A percentile compares a stretch with the other conserved stretches of the same genome.
These are phyloP conservation scores for Agrochola litura DNA, from an alignment of 2,888 invertebrate species.

Conservation along the genomic window DNA sequence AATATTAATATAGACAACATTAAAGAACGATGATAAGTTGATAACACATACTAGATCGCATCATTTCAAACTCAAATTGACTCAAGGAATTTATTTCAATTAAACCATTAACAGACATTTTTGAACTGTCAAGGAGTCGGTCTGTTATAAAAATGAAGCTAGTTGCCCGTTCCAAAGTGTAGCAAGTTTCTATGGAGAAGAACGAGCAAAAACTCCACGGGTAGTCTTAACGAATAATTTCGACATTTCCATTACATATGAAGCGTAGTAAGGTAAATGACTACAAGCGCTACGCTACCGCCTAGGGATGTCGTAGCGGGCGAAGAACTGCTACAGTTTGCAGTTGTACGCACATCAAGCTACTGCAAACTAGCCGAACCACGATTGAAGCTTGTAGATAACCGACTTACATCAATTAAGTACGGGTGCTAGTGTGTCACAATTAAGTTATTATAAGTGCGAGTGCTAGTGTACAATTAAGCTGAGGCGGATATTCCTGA, in stretches of 20 bases:
- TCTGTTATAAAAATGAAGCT: too few species aligned
- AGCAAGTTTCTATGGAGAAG: neutral
- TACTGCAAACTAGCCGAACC: neutral
- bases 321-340: neutral
- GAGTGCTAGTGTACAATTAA: neutral
- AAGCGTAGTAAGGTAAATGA: neutral
- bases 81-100: neutral
- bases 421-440: neutral
- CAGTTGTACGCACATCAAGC: too few species aligned
- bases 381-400: too few species aligned
- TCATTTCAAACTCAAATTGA: neutral
- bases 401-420: neutral
- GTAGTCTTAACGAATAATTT: neutral
- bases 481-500: conserved; percentile 7
- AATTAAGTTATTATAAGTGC: neutral
- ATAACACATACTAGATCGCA: neutral
- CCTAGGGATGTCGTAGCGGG: neutral
- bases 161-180: too few species aligned
- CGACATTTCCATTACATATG: neutral
- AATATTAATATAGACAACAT: neutral
- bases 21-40: neutral
- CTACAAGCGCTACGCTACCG: neutral
- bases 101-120: too few species aligned
- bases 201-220: neutral
- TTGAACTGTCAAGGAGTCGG: too few species aligned